Percentiles rank a stretch among this genome's conserved stretches.
Conservation (phyloP, 2,113 vertebrate species). For the Rhinolophus ferrumequinum region DNA sequence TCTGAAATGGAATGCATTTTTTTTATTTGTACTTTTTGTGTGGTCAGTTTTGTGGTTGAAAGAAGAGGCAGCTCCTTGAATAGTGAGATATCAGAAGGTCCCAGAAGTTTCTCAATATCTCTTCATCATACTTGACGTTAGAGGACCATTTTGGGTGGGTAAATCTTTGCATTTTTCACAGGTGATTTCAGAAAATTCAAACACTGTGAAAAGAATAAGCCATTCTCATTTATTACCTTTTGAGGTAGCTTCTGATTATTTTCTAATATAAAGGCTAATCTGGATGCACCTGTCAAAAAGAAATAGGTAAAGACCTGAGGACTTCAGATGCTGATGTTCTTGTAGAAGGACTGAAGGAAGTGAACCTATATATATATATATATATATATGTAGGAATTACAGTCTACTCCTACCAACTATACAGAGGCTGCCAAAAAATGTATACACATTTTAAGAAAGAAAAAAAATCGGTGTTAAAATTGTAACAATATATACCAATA, state of each 20-base stretch:
- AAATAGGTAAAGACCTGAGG: neutral
- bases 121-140: neutral
- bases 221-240: slow-evolving; percentile 20
- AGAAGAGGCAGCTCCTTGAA: neutral
- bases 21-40: neutral
- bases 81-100: neutral
- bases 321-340: neutral
- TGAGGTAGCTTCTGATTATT: neutral
- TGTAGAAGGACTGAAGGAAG: neutral
- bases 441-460: no score
- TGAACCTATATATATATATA: neutral
- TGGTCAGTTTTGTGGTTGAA: neutral
- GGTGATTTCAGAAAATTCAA: neutral
- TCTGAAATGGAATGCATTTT: neutral
- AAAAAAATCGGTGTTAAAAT: no score
- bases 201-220: neutral
- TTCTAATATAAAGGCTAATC: neutral
- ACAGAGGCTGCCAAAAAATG: no score
- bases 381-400: neutral
- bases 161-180: slow-evolving; percentile 33
- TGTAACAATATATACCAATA: no score
- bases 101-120: neutral
- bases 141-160: neutral
- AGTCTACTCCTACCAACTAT: neutral
- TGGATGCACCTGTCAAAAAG: neutral